Percentiles rank a stretch among this genome's conserved stretches.
Conservation (phyloP, 1,140 invertebrate species). For the Drosophila truncata region DNA sequence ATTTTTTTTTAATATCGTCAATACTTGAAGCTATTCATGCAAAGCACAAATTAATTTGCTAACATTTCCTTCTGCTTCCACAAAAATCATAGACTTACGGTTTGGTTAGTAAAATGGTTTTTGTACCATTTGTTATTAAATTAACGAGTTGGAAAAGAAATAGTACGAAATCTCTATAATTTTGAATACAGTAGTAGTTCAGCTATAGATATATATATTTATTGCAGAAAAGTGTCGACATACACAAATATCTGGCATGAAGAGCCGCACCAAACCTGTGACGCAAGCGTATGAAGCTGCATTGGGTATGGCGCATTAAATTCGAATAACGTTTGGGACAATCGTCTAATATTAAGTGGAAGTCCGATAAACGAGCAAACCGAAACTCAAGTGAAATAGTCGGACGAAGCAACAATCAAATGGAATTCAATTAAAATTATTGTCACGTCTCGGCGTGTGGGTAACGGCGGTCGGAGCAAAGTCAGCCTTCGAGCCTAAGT, state of each 20-base stretch:
- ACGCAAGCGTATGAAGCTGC: slow-evolving; percentile 63
- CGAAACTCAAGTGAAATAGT: slow-evolving; percentile 52
- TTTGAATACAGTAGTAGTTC: not conserved
- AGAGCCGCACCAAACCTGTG: slow-evolving; percentile 46
- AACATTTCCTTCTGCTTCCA: not conserved
- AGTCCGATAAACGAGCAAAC: slow-evolving; percentile 52
- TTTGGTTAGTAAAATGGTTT: not conserved
- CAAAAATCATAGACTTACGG: not conserved
- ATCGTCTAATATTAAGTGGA: slow-evolving; percentile 61
- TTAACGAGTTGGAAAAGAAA: not conserved
- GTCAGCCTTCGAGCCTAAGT: slow-evolving; percentile 44
- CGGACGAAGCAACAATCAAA: slow-evolving; percentile 44
- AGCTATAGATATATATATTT: slow-evolving; percentile 3
- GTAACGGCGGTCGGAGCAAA: slow-evolving; percentile 9
- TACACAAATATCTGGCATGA: not conserved
- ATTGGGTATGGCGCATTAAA: slow-evolving; percentile 79
- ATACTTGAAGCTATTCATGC: not conserved
- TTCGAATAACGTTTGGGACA: slow-evolving; percentile 62
- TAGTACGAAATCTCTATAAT: slow-evolving; percentile 7
- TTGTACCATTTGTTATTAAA: not conserved
- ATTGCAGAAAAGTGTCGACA: slow-evolving; percentile 17
- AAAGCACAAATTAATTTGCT: not conserved
- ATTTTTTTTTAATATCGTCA: no score
- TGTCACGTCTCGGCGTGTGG: slow-evolving; percentile 51
- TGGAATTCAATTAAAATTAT: slow-evolving; percentile 70